Evolutionary conservation across 2,113 vertebrate species (phyloP).

Genomic region (Grammomys surdaster): DNA sequence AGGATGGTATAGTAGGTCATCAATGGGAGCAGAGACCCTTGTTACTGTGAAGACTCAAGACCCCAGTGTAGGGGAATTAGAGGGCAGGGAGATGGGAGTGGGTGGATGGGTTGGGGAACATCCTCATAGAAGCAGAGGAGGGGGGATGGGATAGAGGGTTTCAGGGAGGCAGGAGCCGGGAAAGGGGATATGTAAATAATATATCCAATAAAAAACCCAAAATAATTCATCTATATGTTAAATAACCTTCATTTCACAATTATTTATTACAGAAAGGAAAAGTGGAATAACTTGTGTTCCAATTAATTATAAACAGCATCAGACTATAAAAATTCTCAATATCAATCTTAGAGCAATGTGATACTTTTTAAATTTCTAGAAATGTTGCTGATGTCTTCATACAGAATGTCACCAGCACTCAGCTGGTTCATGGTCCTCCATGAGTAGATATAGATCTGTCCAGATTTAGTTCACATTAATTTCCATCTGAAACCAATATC

Average conservation of each 20-base stretch:
- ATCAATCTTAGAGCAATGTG: neutral
- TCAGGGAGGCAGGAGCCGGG: too few relatives aligned
- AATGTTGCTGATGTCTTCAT: neutral
- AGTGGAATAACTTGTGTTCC: too few relatives aligned
- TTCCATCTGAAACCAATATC: neutral
- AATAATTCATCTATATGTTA: neutral
- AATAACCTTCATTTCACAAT: neutral
- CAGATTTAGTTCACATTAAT: neutral
- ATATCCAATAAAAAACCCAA: too few relatives aligned
- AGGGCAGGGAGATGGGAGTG: too few relatives aligned
- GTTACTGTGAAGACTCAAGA: too few relatives aligned
- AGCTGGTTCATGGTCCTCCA: fast-evolving
- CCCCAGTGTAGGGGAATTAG: too few relatives aligned
- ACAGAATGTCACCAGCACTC: neutral
- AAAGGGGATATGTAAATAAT: too few relatives aligned
- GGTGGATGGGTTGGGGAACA: too few relatives aligned
- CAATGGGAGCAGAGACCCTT: too few relatives aligned
- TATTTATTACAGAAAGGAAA: neutral
- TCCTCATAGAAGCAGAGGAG: too few relatives aligned
- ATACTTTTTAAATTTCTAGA: neutral
- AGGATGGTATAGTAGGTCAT: too few relatives aligned
- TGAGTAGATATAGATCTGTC: neutral
- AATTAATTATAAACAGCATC: neutral
- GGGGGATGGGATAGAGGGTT: too few relatives aligned
- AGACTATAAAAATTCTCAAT: neutral